Conservation (phyloP, 2,113 vertebrate genomes). For the Ascaphus truei region DNA sequence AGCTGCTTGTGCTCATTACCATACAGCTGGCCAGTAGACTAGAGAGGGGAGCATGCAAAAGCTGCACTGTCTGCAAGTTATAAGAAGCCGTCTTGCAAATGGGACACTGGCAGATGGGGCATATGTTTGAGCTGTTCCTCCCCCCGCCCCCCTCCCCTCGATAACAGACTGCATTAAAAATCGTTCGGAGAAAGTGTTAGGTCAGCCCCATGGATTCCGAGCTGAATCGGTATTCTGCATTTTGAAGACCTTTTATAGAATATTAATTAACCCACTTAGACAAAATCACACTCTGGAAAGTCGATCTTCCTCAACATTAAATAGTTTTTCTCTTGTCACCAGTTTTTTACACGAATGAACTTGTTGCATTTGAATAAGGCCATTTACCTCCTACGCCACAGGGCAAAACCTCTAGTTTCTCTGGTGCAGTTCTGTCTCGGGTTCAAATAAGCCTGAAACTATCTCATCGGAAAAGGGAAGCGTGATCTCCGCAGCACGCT, state of each 20-base stretch:
- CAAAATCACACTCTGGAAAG: too few species aligned
- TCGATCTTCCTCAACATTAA: too few species aligned
- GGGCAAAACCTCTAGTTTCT: too few species aligned
- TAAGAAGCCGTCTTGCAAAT: slow-evolving; percentile 72
- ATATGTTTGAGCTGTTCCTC: slow-evolving; percentile 79
- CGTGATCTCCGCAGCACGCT: too few species aligned
- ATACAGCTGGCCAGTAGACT: slow-evolving; percentile 96
- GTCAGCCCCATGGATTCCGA: slow-evolving; percentile 72
- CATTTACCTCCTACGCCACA: too few species aligned
- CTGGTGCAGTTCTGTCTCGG: too few species aligned
- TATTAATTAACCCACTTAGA: slow-evolving; percentile 56
- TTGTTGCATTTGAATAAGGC: too few species aligned
- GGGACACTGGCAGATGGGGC: slow-evolving; percentile 85
- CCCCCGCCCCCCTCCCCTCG: slow-evolving; percentile 35
- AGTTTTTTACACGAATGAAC: too few species aligned
- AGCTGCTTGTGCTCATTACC: slow-evolving; percentile 88
- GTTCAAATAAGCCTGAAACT: too few species aligned
- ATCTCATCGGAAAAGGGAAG: too few species aligned
- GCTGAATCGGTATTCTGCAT: slow-evolving; percentile 67
- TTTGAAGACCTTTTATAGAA: slow-evolving; percentile 64
- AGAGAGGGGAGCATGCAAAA: slow-evolving; percentile 74
- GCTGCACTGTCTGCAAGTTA: slow-evolving; percentile 69
- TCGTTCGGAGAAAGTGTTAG: slow-evolving; percentile 74
- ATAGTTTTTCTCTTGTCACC: too few species aligned
- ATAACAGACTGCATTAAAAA: slow-evolving; percentile 77